A percentile compares a stretch with the other conserved stretches of the same genome.
Conservation (phyloP, 2,113 vertebrate genomes). For the Macroglossus sobrinus region DNA sequence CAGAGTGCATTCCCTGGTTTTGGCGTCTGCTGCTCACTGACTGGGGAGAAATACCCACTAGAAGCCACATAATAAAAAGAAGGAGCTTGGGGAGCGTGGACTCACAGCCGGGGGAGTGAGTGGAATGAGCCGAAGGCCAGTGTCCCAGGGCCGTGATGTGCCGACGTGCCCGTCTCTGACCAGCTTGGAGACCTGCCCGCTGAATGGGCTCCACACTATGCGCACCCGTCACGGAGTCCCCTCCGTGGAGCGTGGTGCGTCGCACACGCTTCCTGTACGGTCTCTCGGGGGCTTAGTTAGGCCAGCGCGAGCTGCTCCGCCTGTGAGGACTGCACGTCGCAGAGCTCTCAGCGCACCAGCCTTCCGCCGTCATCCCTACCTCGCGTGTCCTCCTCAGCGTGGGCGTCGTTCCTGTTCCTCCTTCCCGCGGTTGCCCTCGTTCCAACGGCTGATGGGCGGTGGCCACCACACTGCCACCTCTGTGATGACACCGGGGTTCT, state of each 20-base stretch:
- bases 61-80: not conserved
- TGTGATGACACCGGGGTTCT: not conserved
- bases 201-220: rapidly evolving
- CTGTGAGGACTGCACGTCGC: rapidly evolving
- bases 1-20: not conserved
- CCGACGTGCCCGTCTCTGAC: not conserved
- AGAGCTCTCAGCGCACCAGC: not conserved
- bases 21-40: too few relatives aligned
- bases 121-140: not conserved
- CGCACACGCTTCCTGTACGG: rapidly evolving
- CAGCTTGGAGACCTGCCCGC: not conserved
- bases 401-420: rapidly evolving
- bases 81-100: not conserved
- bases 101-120: not conserved
- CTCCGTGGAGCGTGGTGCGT: too few relatives aligned
- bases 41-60: not conserved
- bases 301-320: not conserved
- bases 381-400: too few relatives aligned
- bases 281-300: not conserved
- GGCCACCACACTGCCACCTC: not conserved
- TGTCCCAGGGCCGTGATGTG: rapidly evolving
- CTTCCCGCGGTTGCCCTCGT: too few relatives aligned
- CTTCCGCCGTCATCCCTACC: not conserved
- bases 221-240: rapidly evolving
- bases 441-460: not conserved